Conservation (phyloP, 2,113 vertebrate genomes). For the Cathartes aura region DNA sequence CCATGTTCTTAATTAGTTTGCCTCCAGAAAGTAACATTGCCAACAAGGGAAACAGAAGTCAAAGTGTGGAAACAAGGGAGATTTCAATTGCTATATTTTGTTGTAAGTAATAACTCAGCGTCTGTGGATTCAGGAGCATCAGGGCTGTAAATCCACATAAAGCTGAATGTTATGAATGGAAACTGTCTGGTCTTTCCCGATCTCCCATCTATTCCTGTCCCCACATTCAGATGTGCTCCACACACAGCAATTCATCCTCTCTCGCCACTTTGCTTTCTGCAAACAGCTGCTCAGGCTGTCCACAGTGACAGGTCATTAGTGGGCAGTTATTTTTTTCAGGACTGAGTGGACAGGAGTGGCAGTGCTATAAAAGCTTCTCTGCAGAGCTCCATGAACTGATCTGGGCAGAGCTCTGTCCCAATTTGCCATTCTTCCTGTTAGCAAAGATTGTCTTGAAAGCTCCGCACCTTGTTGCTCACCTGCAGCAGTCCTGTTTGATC, state of each 20-base stretch:
- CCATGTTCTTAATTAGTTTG: not conserved
- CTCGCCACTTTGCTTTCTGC: not conserved
- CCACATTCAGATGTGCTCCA: slow-evolving; percentile 29
- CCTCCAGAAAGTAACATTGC: slow-evolving; percentile 14
- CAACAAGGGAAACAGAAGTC: not conserved
- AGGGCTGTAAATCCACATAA: slow-evolving; percentile 38
- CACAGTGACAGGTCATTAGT: slow-evolving; percentile 54
- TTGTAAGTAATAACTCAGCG: slow-evolving; percentile 24
- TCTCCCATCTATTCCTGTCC: slow-evolving; percentile 64
- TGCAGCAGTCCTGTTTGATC: not conserved
- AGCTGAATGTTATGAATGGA: slow-evolving; percentile 56
- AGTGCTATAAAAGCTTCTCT: not conserved
- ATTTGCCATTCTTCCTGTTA: not conserved
- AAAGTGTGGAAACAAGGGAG: not conserved
- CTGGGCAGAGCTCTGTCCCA: not conserved
- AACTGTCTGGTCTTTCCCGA: not conserved
- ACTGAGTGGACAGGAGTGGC: not conserved
- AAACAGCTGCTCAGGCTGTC: slow-evolving; percentile 41
- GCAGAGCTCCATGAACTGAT: not conserved
- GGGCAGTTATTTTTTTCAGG: slow-evolving; percentile 22
- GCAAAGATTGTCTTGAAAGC: slow-evolving; percentile 26
- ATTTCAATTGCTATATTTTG: slow-evolving; percentile 21
- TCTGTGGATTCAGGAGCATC: not conserved
- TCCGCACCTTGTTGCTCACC: not conserved
- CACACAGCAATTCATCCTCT: slow-evolving; percentile 50